Percentiles rank a stretch among this genome's conserved stretches.
Conservation (phyloP, 2,888 invertebrate species). For the Lymantria monacha region DNA sequence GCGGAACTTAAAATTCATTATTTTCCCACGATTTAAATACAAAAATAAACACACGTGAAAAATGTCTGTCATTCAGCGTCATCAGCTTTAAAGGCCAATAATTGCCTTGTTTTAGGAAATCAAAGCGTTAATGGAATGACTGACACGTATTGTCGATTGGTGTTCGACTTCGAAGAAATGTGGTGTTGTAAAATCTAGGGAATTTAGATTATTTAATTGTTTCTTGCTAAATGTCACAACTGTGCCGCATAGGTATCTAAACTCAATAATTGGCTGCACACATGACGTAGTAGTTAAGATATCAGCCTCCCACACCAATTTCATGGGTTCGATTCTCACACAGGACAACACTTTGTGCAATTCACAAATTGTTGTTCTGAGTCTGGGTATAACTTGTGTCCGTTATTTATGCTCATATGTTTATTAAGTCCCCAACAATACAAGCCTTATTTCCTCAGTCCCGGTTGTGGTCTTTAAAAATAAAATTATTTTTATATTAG, state of each 20-base stretch:
- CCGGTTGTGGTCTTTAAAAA: too few species aligned
- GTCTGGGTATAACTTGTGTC: too few species aligned
- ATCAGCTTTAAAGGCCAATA: slow-evolving; percentile 63
- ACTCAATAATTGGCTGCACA: too few species aligned
- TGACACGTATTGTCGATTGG: slow-evolving; percentile 68
- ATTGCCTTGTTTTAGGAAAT: slow-evolving; percentile 70
- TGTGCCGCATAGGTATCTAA: not conserved
- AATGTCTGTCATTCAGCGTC: slow-evolving; percentile 58
- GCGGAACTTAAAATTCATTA: not conserved
- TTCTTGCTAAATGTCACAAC: slow-evolving; percentile 38
- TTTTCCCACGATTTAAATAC: slow-evolving; percentile 56
- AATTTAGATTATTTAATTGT: slow-evolving; percentile 47
- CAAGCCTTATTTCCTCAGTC: too few species aligned
- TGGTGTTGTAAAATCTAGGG: slow-evolving; percentile 54
- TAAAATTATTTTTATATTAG: too few species aligned
- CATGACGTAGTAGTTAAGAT: too few species aligned
- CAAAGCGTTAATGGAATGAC: slow-evolving; percentile 74
- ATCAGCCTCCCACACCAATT: too few species aligned
- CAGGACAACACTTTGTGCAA: too few species aligned
- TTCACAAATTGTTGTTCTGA: too few species aligned
- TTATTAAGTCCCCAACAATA: too few species aligned
- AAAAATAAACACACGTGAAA: slow-evolving; percentile 52
- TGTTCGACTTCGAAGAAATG: slow-evolving; percentile 68
- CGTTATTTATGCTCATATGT: too few species aligned
- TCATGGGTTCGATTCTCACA: too few species aligned